Evolutionary conservation across 92 coral and sea anemone genomes (phyloP).

Genomic region (Phymanthus crucifer): DNA sequence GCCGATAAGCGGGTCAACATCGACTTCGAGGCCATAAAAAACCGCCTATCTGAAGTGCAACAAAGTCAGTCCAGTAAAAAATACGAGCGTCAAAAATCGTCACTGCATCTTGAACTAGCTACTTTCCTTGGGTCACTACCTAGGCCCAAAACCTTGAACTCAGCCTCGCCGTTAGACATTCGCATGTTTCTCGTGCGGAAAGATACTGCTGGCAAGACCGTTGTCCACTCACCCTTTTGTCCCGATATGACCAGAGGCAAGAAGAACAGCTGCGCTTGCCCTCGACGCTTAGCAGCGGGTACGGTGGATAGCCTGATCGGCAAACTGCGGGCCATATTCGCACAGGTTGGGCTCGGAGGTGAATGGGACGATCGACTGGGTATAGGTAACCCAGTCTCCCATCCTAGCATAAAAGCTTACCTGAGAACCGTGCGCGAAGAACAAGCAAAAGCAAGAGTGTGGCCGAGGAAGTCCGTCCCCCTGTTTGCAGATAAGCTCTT

Average conservation of each 20-base stretch:
- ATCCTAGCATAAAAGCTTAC: constrained; percentile 31
- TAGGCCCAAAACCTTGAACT: constrained; percentile 33
- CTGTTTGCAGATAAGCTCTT: constrained; percentile 37
- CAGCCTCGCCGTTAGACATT: constrained; percentile 35
- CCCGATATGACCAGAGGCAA: too few relatives aligned
- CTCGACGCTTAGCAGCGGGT: constrained; percentile 29
- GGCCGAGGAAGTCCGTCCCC: constrained; percentile 44
- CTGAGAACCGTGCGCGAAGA: constrained; percentile 42
- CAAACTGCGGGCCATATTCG: constrained; percentile 24
- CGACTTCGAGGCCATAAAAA: neutral
- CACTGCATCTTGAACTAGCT: constrained; percentile 29
- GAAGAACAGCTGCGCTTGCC: too few relatives aligned
- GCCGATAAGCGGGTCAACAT: neutral
- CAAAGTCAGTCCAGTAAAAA: constrained; percentile 15
- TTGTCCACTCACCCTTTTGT: too few relatives aligned
- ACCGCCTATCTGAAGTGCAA: neutral
- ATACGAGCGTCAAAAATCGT: constrained; percentile 42
- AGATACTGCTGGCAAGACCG: too few relatives aligned
- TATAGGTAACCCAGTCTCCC: constrained; percentile 46
- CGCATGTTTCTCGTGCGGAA: constrained; percentile 46
- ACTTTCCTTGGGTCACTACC: constrained; percentile 32
- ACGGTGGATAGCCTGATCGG: constrained; percentile 39
- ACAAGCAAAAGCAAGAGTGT: constrained; percentile 41
- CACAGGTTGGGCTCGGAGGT: constrained; percentile 30
- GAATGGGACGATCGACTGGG: constrained; percentile 42